These are phyloP conservation scores for Caiman crocodilus DNA, from an alignment of 2,797 vertebrate genomes.

Conservation along the genomic window DNA sequence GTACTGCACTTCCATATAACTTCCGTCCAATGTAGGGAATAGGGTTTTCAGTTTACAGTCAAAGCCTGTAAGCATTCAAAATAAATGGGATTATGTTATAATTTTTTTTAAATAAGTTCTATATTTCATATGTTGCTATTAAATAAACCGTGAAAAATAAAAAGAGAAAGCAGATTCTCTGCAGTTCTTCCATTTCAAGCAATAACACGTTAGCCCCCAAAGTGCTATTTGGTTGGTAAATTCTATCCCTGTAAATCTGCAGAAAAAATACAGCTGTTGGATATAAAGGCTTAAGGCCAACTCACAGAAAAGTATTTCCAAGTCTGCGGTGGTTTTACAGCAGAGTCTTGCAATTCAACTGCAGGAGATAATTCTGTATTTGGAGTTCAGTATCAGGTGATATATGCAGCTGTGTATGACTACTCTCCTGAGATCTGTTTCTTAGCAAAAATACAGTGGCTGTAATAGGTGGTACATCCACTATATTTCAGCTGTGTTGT, in stretches of 20 bases:
- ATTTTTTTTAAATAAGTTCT: not conserved
- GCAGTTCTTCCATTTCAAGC: not conserved
- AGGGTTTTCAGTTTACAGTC: not conserved
- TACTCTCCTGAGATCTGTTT: not conserved
- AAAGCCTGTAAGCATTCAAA: not conserved
- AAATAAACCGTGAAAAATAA: not conserved
- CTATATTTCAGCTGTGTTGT: not conserved
- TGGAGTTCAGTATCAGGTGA: not conserved
- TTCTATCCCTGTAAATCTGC: not conserved
- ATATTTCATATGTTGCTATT: not conserved
- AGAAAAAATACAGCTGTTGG: not conserved
- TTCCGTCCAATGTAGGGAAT: not conserved
- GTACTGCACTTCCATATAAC: too few species aligned
- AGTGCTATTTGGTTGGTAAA: not conserved
- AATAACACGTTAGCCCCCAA: not conserved
- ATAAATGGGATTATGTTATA: accelerated
- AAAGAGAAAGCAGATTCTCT: not conserved
- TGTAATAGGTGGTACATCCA: not conserved
- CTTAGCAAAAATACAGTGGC: not conserved
- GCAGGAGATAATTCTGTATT: not conserved
- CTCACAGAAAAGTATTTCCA: not conserved
- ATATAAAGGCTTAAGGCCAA: not conserved
- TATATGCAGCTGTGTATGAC: not conserved
- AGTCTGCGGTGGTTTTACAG: not conserved
- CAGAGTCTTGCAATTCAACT: not conserved